Evolutionary conservation across 53 echinoderm and acorn worm genomes (phyloP).

Genomic region (Zoroaster sp.): DNA sequence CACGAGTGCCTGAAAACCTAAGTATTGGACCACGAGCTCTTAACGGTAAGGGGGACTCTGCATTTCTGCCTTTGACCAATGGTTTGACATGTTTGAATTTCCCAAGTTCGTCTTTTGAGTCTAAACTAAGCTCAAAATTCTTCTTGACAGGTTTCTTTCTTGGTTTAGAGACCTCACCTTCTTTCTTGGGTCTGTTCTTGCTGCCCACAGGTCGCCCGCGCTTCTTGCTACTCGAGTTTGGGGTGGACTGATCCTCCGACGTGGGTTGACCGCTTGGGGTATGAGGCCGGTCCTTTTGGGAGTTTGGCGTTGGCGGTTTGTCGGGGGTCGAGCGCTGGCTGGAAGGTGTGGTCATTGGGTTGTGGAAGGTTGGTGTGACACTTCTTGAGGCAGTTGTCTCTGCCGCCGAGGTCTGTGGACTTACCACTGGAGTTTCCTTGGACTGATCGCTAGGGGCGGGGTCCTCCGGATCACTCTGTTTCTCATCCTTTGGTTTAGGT

Average conservation of each 20-base stretch:
- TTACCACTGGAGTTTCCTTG: conserved; percentile 11
- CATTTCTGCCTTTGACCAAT: conserved; percentile 45
- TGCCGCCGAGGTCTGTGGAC: neutral
- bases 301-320: neutral
- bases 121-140: conserved; percentile 28
- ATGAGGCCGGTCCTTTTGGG: conserved; percentile 18
- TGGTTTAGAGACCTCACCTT: conserved; percentile 53
- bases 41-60: conserved; percentile 33
- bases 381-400: conserved; percentile 49
- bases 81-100: conserved; percentile 72
- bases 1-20: conserved; percentile 72
- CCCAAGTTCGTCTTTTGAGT: conserved; percentile 59
- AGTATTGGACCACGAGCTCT: conserved; percentile 74
- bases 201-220: conserved; percentile 87
- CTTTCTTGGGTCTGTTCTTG: conserved; percentile 68
- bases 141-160: conserved; percentile 55
- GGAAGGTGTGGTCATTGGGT: conserved; percentile 49
- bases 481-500: conserved; percentile 33
- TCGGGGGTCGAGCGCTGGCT: conserved; percentile 40
- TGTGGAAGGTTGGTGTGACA: conserved; percentile 59
- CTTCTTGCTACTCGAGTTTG: conserved; percentile 67
- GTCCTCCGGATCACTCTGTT: conserved; percentile 13
- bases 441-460: neutral
- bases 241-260: conserved; percentile 27
- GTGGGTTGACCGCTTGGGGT: neutral